A percentile compares a stretch with the other conserved stretches of the same genome.
Conservation (phyloP, 2,113 vertebrate genomes). For the Thalassarche chlororhynchos region DNA sequence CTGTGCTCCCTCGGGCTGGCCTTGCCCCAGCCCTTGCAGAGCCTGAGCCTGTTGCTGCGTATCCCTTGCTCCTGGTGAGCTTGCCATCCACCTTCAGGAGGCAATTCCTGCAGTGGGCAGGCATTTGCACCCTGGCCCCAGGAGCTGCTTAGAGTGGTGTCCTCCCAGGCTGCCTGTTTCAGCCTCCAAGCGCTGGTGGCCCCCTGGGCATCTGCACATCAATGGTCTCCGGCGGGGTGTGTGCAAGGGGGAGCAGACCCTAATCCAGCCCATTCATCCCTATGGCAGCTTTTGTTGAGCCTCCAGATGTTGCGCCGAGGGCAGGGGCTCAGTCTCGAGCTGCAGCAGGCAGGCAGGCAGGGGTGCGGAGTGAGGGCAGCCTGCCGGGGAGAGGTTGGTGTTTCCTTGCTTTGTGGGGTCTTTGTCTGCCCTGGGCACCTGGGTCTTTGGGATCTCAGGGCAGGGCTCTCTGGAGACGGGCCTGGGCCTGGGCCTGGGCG, state of each 20-base stretch:
- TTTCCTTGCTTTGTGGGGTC: not conserved
- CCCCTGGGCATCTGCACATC: constrained; percentile 55
- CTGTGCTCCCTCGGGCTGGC: not conserved
- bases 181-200: not conserved
- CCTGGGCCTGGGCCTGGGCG: not conserved
- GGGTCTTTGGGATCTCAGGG: not conserved
- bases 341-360: not conserved
- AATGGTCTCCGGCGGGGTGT: not conserved
- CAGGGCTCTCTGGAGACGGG: not conserved
- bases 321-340: not conserved
- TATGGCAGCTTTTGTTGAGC: constrained; percentile 2
- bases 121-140: not conserved
- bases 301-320: not conserved
- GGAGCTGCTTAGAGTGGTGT: not conserved
- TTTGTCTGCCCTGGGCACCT: not conserved
- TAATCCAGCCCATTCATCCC: constrained; percentile 37
- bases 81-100: not conserved
- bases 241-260: not conserved
- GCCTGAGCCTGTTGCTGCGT: not conserved
- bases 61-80: not conserved
- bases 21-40: not conserved
- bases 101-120: not conserved
- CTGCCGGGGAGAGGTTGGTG: not conserved
- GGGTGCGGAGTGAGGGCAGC: not conserved
- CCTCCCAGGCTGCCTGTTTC: not conserved